Percentiles rank a stretch among this genome's conserved stretches.
Evolutionary conservation across 1,140 invertebrate genomes (phyloP).

Genomic region (Zaprionus kolodkinae): DNA sequence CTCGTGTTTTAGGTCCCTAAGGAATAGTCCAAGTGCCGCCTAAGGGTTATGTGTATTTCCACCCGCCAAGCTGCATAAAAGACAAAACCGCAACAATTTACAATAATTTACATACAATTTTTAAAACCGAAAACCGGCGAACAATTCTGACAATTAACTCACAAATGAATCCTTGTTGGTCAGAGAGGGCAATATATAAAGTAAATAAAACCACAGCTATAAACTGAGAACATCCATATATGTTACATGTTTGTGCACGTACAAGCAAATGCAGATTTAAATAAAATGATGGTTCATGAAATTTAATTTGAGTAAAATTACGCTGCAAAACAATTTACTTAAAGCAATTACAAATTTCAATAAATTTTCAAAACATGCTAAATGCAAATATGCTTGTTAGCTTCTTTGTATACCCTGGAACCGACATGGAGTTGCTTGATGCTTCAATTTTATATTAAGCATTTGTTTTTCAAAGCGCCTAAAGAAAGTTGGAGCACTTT

Average conservation of each 20-base stretch:
- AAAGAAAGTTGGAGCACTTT: slow-evolving; percentile 26
- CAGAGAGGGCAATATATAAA: slow-evolving; percentile 29
- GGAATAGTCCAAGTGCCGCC: neutral
- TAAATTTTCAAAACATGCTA: slow-evolving; percentile 26
- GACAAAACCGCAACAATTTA: slow-evolving; percentile 70
- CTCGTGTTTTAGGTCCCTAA: too few species aligned
- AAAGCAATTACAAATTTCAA: slow-evolving; percentile 43
- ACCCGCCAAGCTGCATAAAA: slow-evolving; percentile 18
- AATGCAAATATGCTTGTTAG: neutral
- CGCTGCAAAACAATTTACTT: slow-evolving; percentile 39
- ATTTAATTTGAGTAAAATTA: slow-evolving; percentile 8
- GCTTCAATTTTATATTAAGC: neutral
- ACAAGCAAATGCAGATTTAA: neutral
- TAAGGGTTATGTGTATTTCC: slow-evolving; percentile 7
- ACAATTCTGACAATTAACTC: slow-evolving; percentile 69
- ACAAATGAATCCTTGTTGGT: slow-evolving; percentile 46
- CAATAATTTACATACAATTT: slow-evolving; percentile 75
- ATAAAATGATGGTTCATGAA: slow-evolving; percentile 20
- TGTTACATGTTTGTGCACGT: neutral
- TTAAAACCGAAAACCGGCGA: slow-evolving; percentile 49
- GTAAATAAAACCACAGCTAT: slow-evolving; percentile 10
- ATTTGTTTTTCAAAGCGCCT: slow-evolving; percentile 11
- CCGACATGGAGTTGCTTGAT: neutral
- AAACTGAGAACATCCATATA: slow-evolving; percentile 22
- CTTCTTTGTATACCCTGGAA: slow-evolving; percentile 8